phyloP scores from a whole-genome alignment of 2,113 vertebrate species.

The Deroptyus accipitrinus region DNA sequence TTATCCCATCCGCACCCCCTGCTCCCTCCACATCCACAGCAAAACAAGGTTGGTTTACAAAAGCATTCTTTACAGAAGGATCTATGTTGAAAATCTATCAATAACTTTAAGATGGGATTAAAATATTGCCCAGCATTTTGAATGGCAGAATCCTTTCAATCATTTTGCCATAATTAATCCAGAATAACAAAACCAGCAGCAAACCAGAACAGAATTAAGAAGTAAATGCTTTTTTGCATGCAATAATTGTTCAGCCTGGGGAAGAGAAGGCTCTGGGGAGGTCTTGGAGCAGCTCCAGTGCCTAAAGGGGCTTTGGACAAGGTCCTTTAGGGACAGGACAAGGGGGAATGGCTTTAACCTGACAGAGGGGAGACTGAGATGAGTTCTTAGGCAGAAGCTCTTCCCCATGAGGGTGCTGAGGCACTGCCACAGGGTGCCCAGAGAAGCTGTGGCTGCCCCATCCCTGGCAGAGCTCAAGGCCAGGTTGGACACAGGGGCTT shows the following conservation, averaged over 20 bases:
- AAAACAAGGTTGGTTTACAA: not conserved
- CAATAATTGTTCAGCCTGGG: not conserved
- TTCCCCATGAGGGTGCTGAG: not conserved
- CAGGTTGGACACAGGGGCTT: not conserved
- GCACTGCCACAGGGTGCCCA: not conserved
- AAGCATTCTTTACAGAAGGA: not conserved
- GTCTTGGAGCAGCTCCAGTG: not conserved
- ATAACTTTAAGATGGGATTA: not conserved
- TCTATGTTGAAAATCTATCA: not conserved
- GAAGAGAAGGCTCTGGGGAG: not conserved
- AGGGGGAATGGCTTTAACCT: not conserved
- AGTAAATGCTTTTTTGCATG: not conserved
- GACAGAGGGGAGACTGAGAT: not conserved
- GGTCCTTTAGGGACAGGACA: not conserved
- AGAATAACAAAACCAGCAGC: not conserved
- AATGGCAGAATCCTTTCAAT: not conserved
- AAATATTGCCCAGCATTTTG: not conserved
- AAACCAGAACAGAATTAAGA: not conserved
- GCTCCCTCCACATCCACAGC: not conserved
- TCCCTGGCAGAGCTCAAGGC: not conserved
- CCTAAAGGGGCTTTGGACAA: not conserved
- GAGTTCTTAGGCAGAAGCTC: not conserved
- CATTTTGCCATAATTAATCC: not conserved
- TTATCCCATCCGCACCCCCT: not conserved
- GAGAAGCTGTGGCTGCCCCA: no score